Conservation (phyloP, 2,797 vertebrate species). For the Lepidocolaptes lacrymiger region DNA sequence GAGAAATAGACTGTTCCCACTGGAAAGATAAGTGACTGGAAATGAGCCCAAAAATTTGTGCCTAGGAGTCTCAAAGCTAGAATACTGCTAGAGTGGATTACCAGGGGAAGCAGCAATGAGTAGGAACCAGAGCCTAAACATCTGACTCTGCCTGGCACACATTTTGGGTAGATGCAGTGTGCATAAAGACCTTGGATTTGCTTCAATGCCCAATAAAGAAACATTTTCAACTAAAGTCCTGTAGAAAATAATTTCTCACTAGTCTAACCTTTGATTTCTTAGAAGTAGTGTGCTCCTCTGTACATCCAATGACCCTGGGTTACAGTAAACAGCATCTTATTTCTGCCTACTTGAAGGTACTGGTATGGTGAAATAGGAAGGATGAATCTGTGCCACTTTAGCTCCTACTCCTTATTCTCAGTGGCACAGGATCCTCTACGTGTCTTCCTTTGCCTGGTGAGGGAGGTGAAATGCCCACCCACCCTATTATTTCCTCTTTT, state of each 20-base stretch:
- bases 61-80: constrained; percentile 54
- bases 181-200: constrained; percentile 15
- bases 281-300: not conserved
- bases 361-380: not conserved
- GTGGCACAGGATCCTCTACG: not conserved
- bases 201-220: not conserved
- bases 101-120: constrained; percentile 56
- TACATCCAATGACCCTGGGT: not conserved
- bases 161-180: not conserved
- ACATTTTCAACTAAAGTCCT: not conserved
- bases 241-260: not conserved
- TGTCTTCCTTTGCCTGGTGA: not conserved
- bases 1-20: constrained; percentile 62
- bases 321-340: not conserved
- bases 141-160: constrained; percentile 6
- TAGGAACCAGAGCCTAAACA: constrained; percentile 40
- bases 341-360: not conserved
- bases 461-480: not conserved
- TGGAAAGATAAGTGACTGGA: constrained; percentile 66
- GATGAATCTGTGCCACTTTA: not conserved
- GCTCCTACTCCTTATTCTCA: not conserved
- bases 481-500: not conserved
- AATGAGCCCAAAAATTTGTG: constrained; percentile 64
- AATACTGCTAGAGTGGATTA: constrained; percentile 51
- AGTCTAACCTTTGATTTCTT: not conserved